Evolutionary conservation across 2,113 vertebrate species (phyloP).

Genomic region (Telmatochromis brachygnathus): DNA sequence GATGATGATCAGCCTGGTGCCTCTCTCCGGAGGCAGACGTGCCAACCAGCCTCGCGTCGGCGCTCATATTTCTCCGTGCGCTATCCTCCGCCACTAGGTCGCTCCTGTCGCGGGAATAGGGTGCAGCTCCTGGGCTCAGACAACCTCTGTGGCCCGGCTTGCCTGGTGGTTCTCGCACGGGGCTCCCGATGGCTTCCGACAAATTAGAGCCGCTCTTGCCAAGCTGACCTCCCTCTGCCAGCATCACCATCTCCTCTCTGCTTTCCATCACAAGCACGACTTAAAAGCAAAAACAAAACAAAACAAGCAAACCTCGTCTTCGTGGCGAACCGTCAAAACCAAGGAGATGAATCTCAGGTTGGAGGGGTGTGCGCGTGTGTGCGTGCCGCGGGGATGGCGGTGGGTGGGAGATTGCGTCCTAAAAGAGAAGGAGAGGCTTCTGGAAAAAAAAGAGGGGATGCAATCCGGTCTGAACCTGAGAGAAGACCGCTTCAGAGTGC

Average conservation of each 20-base stretch:
- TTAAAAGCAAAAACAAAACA: not conserved
- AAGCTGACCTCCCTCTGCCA: constrained; percentile 83
- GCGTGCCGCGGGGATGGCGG: not conserved
- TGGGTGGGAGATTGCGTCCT: constrained; percentile 1
- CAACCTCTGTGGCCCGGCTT: constrained; percentile 79
- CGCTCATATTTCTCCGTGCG: constrained; percentile 74
- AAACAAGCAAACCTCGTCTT: not conserved
- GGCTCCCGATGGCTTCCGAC: constrained; percentile 77
- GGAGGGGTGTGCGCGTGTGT: constrained; percentile 17
- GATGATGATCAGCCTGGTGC: constrained; percentile 67
- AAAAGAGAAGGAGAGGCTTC: constrained; percentile 44
- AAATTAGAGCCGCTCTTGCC: constrained; percentile 80
- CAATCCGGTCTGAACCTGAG: constrained; percentile 84
- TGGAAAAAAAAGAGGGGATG: constrained; percentile 37
- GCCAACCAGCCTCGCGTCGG: constrained; percentile 74
- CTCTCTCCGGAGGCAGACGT: constrained; percentile 66
- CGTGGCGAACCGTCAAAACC: constrained; percentile 10
- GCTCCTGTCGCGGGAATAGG: constrained; percentile 73
- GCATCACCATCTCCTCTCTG: constrained; percentile 88
- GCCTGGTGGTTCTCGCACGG: constrained; percentile 75
- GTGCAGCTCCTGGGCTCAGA: constrained; percentile 77
- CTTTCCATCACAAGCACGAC: constrained; percentile 78
- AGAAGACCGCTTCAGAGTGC: constrained; percentile 80
- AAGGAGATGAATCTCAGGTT: constrained; percentile 17
- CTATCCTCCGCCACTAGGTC: constrained; percentile 66